phyloP scores from a whole-genome alignment of 2,888 invertebrate species.

The Nomada ferruginata region DNA sequence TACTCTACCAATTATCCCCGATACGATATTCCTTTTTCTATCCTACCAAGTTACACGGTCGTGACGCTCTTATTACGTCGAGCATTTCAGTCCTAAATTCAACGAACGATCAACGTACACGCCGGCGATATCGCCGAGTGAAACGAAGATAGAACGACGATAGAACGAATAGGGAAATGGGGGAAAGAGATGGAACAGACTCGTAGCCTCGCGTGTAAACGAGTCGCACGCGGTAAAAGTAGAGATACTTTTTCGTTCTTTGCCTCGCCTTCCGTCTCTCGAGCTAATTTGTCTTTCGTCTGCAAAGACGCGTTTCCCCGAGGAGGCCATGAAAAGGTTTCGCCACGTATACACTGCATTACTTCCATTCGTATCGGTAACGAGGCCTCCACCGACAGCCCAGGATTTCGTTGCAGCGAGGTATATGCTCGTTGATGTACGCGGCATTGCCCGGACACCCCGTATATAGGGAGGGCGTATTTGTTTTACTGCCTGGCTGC shows the following conservation, averaged over 20 bases:
- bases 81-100: background rate
- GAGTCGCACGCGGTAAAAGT: background rate
- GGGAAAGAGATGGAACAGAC: background rate
- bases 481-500: constrained; percentile 84
- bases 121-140: background rate
- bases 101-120: background rate
- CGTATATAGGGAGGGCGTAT: constrained; percentile 81
- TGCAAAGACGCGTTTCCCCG: constrained; percentile 38
- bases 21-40: background rate
- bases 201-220: constrained; percentile 8
- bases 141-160: background rate
- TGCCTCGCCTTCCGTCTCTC: constrained; percentile 6
- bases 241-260: constrained; percentile 13
- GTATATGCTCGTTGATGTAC: constrained; percentile 47
- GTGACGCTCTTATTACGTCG: background rate
- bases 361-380: constrained; percentile 73
- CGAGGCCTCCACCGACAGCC: constrained; percentile 65
- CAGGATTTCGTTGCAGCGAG: constrained; percentile 33
- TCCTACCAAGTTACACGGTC: background rate
- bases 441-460: constrained; percentile 75
- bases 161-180: background rate
- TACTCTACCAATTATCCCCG: background rate
- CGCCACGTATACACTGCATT: constrained; percentile 66
- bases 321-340: constrained; percentile 67
- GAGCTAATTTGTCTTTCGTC: constrained; percentile 63